Evolutionary conservation across 2,888 invertebrate genomes (phyloP), one percentile per base, ranked within the genome.

Genomic region (Acheta domesticus): DNA sequence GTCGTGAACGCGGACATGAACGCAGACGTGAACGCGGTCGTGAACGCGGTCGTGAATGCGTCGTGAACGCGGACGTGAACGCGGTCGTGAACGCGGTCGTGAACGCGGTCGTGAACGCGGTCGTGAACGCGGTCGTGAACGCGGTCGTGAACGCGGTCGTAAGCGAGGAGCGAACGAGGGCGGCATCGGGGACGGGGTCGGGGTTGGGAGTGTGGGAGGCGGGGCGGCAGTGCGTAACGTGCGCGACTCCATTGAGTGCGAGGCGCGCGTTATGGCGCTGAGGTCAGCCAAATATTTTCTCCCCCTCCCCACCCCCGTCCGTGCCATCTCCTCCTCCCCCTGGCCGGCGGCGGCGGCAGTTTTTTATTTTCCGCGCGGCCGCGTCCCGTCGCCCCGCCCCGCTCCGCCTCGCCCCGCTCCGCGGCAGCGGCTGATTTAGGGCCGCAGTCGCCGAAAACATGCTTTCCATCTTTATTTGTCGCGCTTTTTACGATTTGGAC

Each of bases 271-370:
- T 62, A 62, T 62, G 62, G 62, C 62, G 62, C 62, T 19, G 62
- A 62, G 62, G 62, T 62, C 62, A 62, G 62, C 62, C 16, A 62
- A 62, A 62, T 62, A 62, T 62, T 62, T 62, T 62, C 62, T 62
- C 0, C 16, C 62, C 12, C 8, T 16, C 12, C 62, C 62, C 19
- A 2, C 62, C 2, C 62, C n/a, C n/a, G n/a, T n/a, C n/a, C 62
- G 16, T 5, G 14, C 62, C 62, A n/a, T 62, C 36, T 36, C 36
- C 36, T 36, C 36, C 36, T 36, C 36, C 36, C 36, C 36, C 36
- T 0, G 36, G 8, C n/a, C n/a, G 3, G 62, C 62, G 62, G 62
- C n/a, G 3, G 62, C 62, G 62, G 62, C 62, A 62, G 62, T 62
- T 62, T n/a, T 62, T 62, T 62, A 62, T 62, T 62, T 62, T 62